Base-by-base conservation (phyloP, 2,888 invertebrate genomes). In the Gryllus longicercus region DNA sequence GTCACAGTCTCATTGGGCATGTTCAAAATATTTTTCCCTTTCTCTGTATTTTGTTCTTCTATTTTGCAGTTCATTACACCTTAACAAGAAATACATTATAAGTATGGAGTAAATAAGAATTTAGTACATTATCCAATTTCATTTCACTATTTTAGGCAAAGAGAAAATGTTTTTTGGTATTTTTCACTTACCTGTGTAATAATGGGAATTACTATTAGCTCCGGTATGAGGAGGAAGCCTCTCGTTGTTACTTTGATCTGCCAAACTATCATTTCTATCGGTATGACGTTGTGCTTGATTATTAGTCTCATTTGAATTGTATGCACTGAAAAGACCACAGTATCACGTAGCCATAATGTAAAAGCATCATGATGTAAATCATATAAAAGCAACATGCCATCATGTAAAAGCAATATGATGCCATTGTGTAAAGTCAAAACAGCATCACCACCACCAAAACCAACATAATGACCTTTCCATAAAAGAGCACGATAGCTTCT, bases 151-250 rank as follows among this genome's bases (percentile, higher is more conserved):
- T 63, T 63, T 63, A 63, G n/a, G 8, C 14, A 63, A 63, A 63
- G 63, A 63, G 8, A 63, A 77, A 77, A 11, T 16, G 1, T 50
- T 21, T n/a, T 2, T 63, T 21, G 21, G 21, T 50, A 11, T 51
- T 11, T 25, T 63, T 23, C 49, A 25, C 25, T 25, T 79, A 81
- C 81, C 81, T 50, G 80, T 18, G 76, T 81, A 82, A 78, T 79
- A 82, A 14, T 81, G 82, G n/a, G 63, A 63, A 63, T 63, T 14
- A 63, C 16, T 63, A n/a, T 63, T 63, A 63, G 16, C 63, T 18
- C 63, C 63, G 12, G 63, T 18, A 63, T 63, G 63, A 63, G 63
- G 63, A 16, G 63, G 14, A n/a, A 63, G 14, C n/a, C n/a, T 63
- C 14, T 63, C 63, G 12, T 63, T 63, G 14, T n/a, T 63, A 63